A percentile compares a stretch with the other conserved stretches of the same genome.
phyloP scores from a whole-genome alignment of 2,888 invertebrate species.

The Nephrotoma guestfalica region DNA sequence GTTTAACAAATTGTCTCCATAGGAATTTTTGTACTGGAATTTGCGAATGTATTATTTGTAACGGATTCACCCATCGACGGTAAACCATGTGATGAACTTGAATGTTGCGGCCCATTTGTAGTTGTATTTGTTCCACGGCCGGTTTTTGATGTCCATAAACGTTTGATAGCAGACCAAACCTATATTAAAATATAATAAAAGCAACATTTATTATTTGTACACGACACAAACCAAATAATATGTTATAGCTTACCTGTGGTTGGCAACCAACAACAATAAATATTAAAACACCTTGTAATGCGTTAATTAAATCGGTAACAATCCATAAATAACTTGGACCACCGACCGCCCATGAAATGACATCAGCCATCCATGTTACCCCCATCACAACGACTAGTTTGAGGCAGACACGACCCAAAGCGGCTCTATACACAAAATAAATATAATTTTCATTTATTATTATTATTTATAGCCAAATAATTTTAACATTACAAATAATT shows the following conservation, averaged over 20 bases:
- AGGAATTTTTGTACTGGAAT: conserved; percentile 37
- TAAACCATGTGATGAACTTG: conserved; percentile 63
- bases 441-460: background rate
- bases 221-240: background rate
- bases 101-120: conserved; percentile 51
- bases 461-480: background rate
- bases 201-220: conserved; percentile 6
- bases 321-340: conserved; percentile 72
- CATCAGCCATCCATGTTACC: conserved; percentile 65
- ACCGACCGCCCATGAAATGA: conserved; percentile 70
- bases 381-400: conserved; percentile 76
- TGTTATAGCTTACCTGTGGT: conserved; percentile 47
- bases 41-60: conserved; percentile 51
- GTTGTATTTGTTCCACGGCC: conserved; percentile 37
- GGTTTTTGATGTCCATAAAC: conserved; percentile 45
- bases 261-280: conserved; percentile 81
- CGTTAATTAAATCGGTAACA: conserved; percentile 70
- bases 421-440: conserved; percentile 39
- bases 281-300: conserved; percentile 75
- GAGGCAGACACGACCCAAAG: conserved; percentile 68
- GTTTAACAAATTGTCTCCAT: conserved; percentile 46
- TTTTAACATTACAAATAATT: conserved; percentile 1
- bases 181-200: conserved; percentile 16
- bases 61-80: conserved; percentile 68
- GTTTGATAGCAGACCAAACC: conserved; percentile 51